These are phyloP conservation scores for Serripes groenlandicus DNA, from an alignment of 2,888 invertebrate genomes.

Conservation along the genomic window DNA sequence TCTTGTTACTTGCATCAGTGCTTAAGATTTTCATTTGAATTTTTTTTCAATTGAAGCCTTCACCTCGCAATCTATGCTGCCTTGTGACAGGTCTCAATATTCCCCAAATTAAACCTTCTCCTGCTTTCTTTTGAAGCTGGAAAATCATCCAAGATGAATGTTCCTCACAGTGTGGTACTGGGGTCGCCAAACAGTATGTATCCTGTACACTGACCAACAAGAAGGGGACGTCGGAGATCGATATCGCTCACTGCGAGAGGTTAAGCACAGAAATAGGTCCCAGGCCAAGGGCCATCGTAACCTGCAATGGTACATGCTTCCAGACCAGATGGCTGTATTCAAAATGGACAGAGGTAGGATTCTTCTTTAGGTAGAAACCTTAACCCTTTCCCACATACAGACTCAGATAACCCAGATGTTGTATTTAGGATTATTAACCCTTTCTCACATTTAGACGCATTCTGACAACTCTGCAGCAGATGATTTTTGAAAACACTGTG, in stretches of 20 bases:
- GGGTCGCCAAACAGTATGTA: conserved; percentile 89
- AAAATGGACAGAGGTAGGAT: conserved; percentile 91
- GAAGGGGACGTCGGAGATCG: conserved; percentile 48
- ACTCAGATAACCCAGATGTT: no score
- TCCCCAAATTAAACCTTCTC: background rate
- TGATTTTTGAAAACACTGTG: no score
- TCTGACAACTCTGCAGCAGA: no score
- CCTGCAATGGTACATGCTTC: conserved; percentile 90
- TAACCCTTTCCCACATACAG: background rate
- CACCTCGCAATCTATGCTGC: no score
- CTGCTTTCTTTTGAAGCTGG: conserved; percentile 87
- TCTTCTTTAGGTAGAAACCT: no score
- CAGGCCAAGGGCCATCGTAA: conserved; percentile 87
- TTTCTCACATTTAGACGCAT: no score
- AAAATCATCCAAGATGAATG: conserved; percentile 89
- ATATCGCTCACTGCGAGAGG: conserved; percentile 67
- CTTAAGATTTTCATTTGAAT: no score
- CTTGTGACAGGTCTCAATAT: no score
- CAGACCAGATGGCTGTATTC: conserved; percentile 91
- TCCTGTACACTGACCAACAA: conserved; percentile 88
- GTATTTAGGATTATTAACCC: no score
- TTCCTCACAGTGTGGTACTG: conserved; percentile 91
- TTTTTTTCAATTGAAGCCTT: no score
- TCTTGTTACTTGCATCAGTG: no score
- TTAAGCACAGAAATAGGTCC: conserved; percentile 86